Conservation (phyloP, 2,113 vertebrate genomes). For the Melanerpes aurifrons region DNA sequence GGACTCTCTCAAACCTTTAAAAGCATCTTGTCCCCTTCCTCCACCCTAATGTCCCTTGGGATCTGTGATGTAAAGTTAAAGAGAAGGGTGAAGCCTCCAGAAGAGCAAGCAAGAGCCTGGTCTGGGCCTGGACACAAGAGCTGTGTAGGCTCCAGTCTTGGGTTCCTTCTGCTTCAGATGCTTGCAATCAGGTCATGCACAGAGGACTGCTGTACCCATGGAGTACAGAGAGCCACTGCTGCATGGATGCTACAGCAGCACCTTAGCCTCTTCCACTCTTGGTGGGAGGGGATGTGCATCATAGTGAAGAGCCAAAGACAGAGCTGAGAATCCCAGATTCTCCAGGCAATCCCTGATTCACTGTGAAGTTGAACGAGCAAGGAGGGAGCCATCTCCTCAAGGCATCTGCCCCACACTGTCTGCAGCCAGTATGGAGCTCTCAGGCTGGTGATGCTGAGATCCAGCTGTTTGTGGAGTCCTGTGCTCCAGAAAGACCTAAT, state of each 20-base stretch:
- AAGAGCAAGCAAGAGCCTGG: not conserved
- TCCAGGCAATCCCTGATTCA: not conserved
- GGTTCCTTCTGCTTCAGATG: not conserved
- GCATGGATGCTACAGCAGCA: not conserved
- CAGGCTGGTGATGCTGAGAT: not conserved
- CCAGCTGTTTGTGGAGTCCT: not conserved
- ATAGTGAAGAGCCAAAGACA: not conserved
- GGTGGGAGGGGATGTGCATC: not conserved
- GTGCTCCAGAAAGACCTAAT: not conserved
- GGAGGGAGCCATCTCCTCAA: not conserved
- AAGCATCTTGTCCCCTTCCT: not conserved
- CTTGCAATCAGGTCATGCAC: fast-evolving
- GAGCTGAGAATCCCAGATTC: not conserved
- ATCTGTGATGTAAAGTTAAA: not conserved
- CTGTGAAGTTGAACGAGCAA: not conserved
- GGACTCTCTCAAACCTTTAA: not conserved
- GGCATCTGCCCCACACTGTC: not conserved
- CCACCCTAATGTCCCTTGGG: not conserved
- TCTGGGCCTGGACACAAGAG: not conserved
- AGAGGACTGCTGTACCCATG: not conserved
- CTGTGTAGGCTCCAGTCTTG: not conserved
- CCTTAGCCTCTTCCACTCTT: not conserved
- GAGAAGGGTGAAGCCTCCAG: not conserved
- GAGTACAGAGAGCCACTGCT: not conserved
- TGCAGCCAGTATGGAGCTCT: not conserved